These are phyloP conservation scores for Diabrotica balteata DNA, from an alignment of 2,888 invertebrate genomes.

Conservation along the genomic window DNA sequence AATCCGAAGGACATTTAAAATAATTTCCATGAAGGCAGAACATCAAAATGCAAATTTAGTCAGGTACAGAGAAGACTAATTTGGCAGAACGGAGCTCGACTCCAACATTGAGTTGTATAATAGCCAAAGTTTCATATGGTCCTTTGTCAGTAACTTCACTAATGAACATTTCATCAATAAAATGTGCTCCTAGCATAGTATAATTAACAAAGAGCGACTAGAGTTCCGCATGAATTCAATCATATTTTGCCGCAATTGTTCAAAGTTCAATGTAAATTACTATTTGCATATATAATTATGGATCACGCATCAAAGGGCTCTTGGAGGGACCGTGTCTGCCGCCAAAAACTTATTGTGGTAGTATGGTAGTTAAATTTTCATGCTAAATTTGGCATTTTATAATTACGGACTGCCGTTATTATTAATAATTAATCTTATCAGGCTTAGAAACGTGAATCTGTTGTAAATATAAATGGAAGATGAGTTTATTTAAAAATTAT, in stretches of 20 bases:
- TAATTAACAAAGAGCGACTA: constrained; percentile 56
- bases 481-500: no score
- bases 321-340: constrained; percentile 34
- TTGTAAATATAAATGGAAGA: no score
- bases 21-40: constrained; percentile 30
- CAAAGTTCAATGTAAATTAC: constrained; percentile 59
- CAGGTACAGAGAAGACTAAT: constrained; percentile 35
- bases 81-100: constrained; percentile 29
- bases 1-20: background rate
- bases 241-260: constrained; percentile 54
- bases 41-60: constrained; percentile 38
- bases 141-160: constrained; percentile 41
- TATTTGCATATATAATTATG: constrained; percentile 60
- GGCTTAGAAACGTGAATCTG: no score
- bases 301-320: constrained; percentile 48
- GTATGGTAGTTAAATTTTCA: constrained; percentile 22
- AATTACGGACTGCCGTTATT: background rate
- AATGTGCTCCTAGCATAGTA: constrained; percentile 41
- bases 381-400: constrained; percentile 15
- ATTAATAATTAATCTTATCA: no score
- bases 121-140: constrained; percentile 41
- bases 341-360: constrained; percentile 43
- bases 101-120: constrained; percentile 35
- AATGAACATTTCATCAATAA: constrained; percentile 43
- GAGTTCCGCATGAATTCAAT: constrained; percentile 47